phyloP scores from a whole-genome alignment of 2,113 vertebrate species.

The Sciurus niger region DNA sequence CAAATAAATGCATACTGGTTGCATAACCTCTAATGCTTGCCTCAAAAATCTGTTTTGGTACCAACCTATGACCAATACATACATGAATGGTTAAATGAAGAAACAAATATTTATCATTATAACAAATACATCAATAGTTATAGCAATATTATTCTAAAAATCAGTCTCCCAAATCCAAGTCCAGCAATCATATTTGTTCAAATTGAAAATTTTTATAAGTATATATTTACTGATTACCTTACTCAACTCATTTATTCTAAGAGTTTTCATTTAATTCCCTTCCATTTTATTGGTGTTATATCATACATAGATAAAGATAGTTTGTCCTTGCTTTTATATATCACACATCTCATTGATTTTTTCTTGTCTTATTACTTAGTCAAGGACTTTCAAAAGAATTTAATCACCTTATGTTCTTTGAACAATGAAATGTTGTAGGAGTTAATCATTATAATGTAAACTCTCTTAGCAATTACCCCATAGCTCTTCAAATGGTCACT shows the following conservation, averaged over 20 bases:
- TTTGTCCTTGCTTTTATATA: background rate
- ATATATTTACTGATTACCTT: background rate
- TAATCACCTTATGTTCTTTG: background rate
- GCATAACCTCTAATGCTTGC: background rate
- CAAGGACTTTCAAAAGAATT: background rate
- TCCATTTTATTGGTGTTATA: background rate
- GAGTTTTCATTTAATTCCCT: background rate
- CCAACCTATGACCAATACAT: background rate
- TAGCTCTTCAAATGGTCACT: background rate
- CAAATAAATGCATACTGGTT: background rate
- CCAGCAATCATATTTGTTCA: background rate
- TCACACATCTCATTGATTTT: background rate
- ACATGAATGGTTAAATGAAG: background rate
- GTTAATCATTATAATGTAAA: background rate
- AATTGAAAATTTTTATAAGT: background rate
- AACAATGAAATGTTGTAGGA: background rate
- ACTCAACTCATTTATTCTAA: background rate
- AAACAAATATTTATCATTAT: slow-evolving; percentile 30
- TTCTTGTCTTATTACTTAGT: background rate
- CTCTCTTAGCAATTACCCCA: background rate
- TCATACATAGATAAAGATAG: background rate
- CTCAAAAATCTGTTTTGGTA: background rate
- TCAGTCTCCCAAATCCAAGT: background rate
- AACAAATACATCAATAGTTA: background rate
- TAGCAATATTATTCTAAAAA: slow-evolving; percentile 3